phyloP scores from a whole-genome alignment of 2,888 invertebrate genomes.

The Heliconius aoede region DNA sequence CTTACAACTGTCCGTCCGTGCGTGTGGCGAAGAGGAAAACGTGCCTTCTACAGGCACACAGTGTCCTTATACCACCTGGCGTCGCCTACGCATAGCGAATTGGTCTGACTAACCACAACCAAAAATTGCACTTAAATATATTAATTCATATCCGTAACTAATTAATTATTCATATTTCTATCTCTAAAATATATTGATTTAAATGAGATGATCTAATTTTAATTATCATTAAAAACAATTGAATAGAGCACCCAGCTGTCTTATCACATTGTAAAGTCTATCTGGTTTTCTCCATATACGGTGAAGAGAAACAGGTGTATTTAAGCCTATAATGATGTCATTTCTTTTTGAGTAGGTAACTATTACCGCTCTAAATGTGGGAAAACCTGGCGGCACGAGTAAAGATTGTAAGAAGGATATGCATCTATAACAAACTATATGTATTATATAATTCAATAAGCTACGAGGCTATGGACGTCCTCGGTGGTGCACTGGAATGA shows the following conservation, averaged over 20 bases:
- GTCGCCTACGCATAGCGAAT: conserved; percentile 67
- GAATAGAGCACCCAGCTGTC: neutral
- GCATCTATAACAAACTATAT: neutral
- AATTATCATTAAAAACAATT: neutral
- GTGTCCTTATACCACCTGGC: conserved; percentile 68
- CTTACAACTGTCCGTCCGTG: conserved; percentile 69
- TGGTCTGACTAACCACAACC: conserved; percentile 44
- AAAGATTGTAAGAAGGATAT: neutral
- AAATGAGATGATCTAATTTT: conserved; percentile 42
- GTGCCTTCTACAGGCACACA: conserved; percentile 55
- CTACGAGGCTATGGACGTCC: no score
- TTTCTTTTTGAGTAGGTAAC: conserved; percentile 1
- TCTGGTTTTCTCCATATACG: conserved; percentile 8
- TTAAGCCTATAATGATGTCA: conserved; percentile 19
- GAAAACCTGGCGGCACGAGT: neutral
- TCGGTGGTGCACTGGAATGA: neutral
- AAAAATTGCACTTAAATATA: conserved; percentile 46
- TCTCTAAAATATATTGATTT: conserved; percentile 29
- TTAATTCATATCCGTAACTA: conserved; percentile 47
- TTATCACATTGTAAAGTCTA: neutral
- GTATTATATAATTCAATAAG: no score
- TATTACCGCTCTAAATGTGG: neutral
- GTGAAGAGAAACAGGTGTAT: neutral
- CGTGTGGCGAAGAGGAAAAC: conserved; percentile 68
- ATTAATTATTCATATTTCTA: conserved; percentile 46